Conservation (phyloP, 2,797 vertebrate genomes). For the Furcifer pardalis region DNA sequence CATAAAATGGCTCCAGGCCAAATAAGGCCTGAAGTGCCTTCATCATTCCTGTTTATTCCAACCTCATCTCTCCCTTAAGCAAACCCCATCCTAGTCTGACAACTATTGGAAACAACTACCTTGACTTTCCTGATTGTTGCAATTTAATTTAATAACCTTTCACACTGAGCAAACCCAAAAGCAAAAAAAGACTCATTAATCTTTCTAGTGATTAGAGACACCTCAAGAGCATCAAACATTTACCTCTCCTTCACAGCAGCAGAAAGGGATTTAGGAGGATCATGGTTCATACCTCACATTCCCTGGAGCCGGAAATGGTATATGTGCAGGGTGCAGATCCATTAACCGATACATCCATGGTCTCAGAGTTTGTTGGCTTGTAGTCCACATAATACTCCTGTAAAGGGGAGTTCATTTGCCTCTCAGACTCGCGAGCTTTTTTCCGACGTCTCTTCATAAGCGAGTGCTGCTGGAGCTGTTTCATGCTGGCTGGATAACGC, state of each 20-base stretch:
- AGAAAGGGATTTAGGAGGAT: conserved; percentile 95
- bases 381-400: conserved; percentile 99
- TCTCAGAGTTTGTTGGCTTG: conserved; percentile 97
- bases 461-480: conserved; percentile 93
- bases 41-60: conserved; percentile 68
- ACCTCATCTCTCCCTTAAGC: conserved; percentile 63
- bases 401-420: conserved; percentile 92
- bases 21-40: conserved; percentile 46
- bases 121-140: conserved; percentile 61
- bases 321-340: conserved; percentile 97
- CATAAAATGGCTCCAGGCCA: conserved; percentile 20
- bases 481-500: conserved; percentile 95
- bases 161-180: conserved; percentile 68
- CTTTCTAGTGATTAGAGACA: conserved; percentile 75
- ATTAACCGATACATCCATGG: conserved; percentile 98
- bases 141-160: conserved; percentile 71
- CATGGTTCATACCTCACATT: conserved; percentile 98
- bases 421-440: conserved; percentile 89
- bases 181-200: conserved; percentile 69
- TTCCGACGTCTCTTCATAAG: conserved; percentile 91
- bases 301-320: conserved; percentile 98
- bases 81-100: conserved; percentile 67
- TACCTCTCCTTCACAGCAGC: conserved; percentile 96
- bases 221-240: conserved; percentile 84
- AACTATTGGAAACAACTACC: conserved; percentile 64